phyloP scores from a whole-genome alignment of 2,888 invertebrate species.

The Pristionchus exspectatus region DNA sequence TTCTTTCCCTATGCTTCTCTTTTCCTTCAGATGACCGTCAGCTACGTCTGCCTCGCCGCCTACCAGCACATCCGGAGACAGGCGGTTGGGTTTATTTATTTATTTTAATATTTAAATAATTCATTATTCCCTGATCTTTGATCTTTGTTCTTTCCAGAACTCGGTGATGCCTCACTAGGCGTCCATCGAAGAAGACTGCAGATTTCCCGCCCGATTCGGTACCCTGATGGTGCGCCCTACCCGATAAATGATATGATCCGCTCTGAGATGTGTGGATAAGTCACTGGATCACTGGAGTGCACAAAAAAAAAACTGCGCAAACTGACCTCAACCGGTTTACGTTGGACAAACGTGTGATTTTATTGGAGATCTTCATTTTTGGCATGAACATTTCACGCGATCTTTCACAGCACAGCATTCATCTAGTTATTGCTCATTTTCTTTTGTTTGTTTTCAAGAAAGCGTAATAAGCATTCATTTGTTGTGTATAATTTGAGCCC shows the following conservation, averaged over 20 bases:
- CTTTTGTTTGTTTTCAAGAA: too few species aligned
- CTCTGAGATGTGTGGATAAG: background rate
- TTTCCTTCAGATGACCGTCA: background rate
- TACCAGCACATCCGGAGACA: background rate
- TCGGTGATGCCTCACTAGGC: background rate
- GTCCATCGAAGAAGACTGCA: background rate
- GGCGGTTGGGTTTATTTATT: background rate
- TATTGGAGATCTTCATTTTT: too few species aligned
- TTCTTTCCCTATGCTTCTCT: too few species aligned
- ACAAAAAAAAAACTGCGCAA: too few species aligned
- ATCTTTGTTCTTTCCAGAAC: background rate
- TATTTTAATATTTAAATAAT: too few species aligned
- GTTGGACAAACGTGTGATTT: too few species aligned
- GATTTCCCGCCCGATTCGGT: background rate
- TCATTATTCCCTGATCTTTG: background rate
- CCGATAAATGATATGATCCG: conserved; percentile 7
- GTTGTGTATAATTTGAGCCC: background rate
- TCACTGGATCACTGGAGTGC: too few species aligned
- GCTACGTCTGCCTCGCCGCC: background rate
- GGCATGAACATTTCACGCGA: too few species aligned
- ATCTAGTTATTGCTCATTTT: too few species aligned
- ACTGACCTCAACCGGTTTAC: too few species aligned
- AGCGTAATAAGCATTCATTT: too few species aligned
- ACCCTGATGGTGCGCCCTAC: background rate
- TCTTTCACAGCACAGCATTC: too few species aligned